A percentile compares a stretch with the other conserved stretches of the same genome.
phyloP scores from a whole-genome alignment of 2,888 invertebrate genomes.

The Polia nebulosa region DNA sequence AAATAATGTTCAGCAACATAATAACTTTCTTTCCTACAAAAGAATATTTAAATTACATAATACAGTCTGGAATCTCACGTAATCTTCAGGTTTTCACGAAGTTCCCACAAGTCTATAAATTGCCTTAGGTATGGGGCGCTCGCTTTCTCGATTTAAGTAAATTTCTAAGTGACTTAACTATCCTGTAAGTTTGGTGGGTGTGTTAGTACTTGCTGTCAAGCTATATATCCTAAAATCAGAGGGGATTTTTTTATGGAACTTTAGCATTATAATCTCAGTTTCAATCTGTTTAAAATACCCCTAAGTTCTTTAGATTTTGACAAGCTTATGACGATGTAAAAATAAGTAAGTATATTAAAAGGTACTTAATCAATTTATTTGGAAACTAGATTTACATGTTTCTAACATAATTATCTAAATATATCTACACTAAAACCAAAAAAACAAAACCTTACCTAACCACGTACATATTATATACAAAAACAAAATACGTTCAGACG shows the following conservation, averaged over 20 bases:
- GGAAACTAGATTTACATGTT: no score
- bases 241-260: not conserved
- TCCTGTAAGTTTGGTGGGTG: conserved; percentile 11
- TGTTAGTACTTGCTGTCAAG: conserved; percentile 1
- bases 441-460: no score
- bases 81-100: conserved; percentile 31
- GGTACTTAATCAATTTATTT: no score
- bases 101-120: conserved; percentile 50
- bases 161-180: conserved; percentile 35
- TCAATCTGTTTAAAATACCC: not conserved
- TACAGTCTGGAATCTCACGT: conserved; percentile 26
- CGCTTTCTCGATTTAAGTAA: conserved; percentile 34
- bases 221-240: not conserved
- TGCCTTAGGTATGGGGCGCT: conserved; percentile 38
- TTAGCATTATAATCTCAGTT: not conserved
- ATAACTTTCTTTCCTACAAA: conserved; percentile 19
- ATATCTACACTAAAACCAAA: no score
- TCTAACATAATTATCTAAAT: no score
- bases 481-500: no score
- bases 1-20: not conserved
- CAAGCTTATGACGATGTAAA: no score
- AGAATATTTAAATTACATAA: conserved; percentile 36
- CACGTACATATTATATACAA: no score
- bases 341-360: no score
- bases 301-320: no score